Base-by-base conservation (phyloP, 1,140 invertebrate genomes). In the Zaprionus capensis region DNA sequence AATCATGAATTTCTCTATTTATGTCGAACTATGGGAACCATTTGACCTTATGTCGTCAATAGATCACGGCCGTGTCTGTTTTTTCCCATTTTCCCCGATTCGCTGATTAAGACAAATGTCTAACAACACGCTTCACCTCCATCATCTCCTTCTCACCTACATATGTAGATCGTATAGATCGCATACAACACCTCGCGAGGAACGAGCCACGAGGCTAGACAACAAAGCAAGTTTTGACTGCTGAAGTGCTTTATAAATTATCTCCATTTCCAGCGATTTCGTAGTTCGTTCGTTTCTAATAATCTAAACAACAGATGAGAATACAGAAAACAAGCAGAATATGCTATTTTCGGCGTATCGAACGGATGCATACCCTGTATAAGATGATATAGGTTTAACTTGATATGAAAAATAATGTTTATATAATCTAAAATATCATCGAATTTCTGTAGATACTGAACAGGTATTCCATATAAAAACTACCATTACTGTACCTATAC, bases 171-270 rank as follows among this genome's bases (percentile, higher is more conserved):
- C 31, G 9, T 34, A 11, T 7, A 34, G 9, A 34, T 34, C 31
- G 31, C 9, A 61, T 17, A 24, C 17, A 55, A 36, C 58, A 17
- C 64, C 44, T 24, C 41, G 38, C 14, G 28, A 7, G 15, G 31
- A 36, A 17, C 49, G n/a, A 7, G 15, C 44, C 26, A 17, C 49
- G n/a, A 15, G n/a, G 44, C 12, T 17, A 17, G 38, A 56, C 64
- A 69, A 63, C 11, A 38, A 51, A 69, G 61, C 46, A 63, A 62
- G 55, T 62, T 65, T 17, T 26, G 38, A 53, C n/a, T 53, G 61
- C 66, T 80, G 80, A 88, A 87, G 80, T 81, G 81, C 53, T 82
- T 83, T 87, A 87, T 87, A 88, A 84, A 88, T 87, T 82, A 87
- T 83, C 83, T 84, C 63, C 81, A 81, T 59, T 67, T 78, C 63